These are phyloP conservation scores for Bradysia coprophila DNA, from an alignment of 1,140 invertebrate genomes.

Conservation along the genomic window DNA sequence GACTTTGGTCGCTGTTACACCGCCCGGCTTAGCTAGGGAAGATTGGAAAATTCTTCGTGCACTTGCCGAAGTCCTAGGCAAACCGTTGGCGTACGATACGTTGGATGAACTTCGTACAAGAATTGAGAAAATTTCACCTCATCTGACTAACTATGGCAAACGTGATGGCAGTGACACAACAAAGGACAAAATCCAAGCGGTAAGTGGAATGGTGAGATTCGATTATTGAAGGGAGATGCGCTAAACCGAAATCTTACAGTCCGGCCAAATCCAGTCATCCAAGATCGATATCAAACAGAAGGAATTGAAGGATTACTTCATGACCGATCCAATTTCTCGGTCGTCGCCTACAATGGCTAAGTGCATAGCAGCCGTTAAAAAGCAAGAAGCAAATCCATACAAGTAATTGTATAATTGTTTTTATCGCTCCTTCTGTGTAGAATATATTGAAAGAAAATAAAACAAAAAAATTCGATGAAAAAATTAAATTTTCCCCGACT, in stretches of 20 bases:
- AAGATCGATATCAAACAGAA: slow-evolving; percentile 58
- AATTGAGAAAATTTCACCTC: slow-evolving; percentile 72
- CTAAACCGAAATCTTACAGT: too few species aligned
- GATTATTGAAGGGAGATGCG: background rate
- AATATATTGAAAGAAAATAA: too few species aligned
- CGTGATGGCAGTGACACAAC: slow-evolving; percentile 39
- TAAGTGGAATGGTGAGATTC: too few species aligned
- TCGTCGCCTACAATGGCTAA: slow-evolving; percentile 99
- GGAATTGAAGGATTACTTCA: slow-evolving; percentile 86
- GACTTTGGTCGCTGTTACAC: slow-evolving; percentile 74
- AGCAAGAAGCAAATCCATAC: slow-evolving; percentile 15
- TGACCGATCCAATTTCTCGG: slow-evolving; percentile 91
- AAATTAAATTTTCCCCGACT: too few species aligned
- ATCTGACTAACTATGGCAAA: slow-evolving; percentile 65
- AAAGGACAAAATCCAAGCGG: background rate
- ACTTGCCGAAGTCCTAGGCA: slow-evolving; percentile 52
- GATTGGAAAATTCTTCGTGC: slow-evolving; percentile 95
- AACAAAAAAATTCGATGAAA: too few species aligned
- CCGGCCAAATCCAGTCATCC: too few species aligned
- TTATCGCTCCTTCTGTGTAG: too few species aligned
- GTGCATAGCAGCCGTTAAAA: slow-evolving; percentile 79
- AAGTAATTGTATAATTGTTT: too few species aligned
- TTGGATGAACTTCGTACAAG: slow-evolving; percentile 67
- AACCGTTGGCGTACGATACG: slow-evolving; percentile 74
- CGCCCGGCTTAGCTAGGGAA: slow-evolving; percentile 82